phyloP scores from a whole-genome alignment of 2,888 invertebrate species.

The Microplitis deprimator region DNA sequence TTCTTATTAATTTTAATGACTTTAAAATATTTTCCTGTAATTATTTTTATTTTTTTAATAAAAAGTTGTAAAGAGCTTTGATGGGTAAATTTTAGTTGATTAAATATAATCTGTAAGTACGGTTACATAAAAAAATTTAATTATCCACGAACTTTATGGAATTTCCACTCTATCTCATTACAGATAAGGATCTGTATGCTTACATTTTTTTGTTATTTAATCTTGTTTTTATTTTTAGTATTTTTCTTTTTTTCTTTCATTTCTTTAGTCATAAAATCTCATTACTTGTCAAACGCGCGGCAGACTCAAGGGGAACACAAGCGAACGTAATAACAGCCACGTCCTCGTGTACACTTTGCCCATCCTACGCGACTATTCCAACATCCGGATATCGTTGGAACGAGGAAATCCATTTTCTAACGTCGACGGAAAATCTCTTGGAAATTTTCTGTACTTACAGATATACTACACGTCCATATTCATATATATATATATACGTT shows the following conservation, averaged over 20 bases:
- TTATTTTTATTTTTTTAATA: not conserved
- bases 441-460: conserved; percentile 33
- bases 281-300: conserved; percentile 35
- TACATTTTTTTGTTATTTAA: not conserved
- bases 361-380: conserved; percentile 32
- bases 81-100: not conserved
- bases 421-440: conserved; percentile 31
- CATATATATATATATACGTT: not conserved
- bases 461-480: not conserved
- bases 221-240: conserved; percentile 17
- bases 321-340: conserved; percentile 27
- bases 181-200: not conserved
- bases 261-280: conserved; percentile 25
- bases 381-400: conserved; percentile 35
- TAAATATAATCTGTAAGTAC: not conserved
- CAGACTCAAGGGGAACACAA: conserved; percentile 18
- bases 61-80: not conserved
- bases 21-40: not conserved
- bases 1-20: not conserved
- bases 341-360: conserved; percentile 3
- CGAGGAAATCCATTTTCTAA: conserved; percentile 41
- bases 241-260: not conserved
- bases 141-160: not conserved
- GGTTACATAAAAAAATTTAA: conserved; percentile 12
- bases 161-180: conserved; percentile 15